Conservation (phyloP, 1,140 invertebrate genomes). For the Pseudomyrmex concolor region DNA sequence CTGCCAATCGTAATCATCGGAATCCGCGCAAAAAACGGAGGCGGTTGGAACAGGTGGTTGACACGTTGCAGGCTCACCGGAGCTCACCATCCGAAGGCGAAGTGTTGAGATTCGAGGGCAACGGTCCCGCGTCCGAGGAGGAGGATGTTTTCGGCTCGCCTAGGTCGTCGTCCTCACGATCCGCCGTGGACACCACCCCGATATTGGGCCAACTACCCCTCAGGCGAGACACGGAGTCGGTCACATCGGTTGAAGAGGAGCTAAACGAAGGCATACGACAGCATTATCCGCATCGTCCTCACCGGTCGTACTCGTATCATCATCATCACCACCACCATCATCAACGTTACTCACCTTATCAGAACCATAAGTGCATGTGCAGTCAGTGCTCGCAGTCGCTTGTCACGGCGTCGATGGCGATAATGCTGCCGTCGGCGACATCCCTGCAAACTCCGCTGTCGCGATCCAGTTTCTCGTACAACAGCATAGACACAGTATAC, state of each 20-base stretch:
- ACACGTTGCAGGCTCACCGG: slow-evolving; percentile 87
- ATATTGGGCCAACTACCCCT: slow-evolving; percentile 63
- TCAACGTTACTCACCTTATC: slow-evolving; percentile 59
- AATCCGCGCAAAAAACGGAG: slow-evolving; percentile 88
- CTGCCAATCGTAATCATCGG: slow-evolving; percentile 87
- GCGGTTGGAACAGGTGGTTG: slow-evolving; percentile 90
- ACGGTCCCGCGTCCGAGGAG: slow-evolving; percentile 78
- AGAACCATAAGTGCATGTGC: slow-evolving; percentile 75
- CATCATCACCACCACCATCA: slow-evolving; percentile 64
- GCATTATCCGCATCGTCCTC: slow-evolving; percentile 64
- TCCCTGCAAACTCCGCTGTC: slow-evolving; percentile 86
- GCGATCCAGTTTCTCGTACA: slow-evolving; percentile 86
- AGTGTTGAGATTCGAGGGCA: slow-evolving; percentile 85
- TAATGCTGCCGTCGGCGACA: slow-evolving; percentile 82
- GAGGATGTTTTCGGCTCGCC: slow-evolving; percentile 81
- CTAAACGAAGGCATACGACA: slow-evolving; percentile 52
- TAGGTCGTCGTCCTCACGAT: slow-evolving; percentile 78
- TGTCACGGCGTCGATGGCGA: slow-evolving; percentile 64
- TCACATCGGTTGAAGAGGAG: slow-evolving; percentile 68
- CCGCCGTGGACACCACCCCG: slow-evolving; percentile 69
- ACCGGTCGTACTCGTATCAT: slow-evolving; percentile 68
- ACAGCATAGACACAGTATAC: slow-evolving; percentile 79
- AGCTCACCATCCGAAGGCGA: slow-evolving; percentile 77
- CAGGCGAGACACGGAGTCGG: slow-evolving; percentile 73
- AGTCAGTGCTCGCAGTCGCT: slow-evolving; percentile 76